These are phyloP conservation scores for Cettia cetti DNA, from an alignment of 2,113 vertebrate species.

Conservation along the genomic window DNA sequence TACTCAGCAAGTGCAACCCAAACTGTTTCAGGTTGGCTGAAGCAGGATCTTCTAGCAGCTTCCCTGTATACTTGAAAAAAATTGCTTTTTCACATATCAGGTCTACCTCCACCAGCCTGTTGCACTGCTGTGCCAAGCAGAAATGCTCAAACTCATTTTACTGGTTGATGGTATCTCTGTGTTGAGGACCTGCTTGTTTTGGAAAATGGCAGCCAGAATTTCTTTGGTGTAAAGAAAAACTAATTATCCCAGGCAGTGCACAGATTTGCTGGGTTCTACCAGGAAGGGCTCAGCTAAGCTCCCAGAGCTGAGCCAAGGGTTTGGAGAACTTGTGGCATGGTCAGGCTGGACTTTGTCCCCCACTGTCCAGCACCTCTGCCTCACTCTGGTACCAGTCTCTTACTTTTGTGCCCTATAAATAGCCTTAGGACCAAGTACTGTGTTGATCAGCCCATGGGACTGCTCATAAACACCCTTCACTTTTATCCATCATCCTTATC, in stretches of 20 bases:
- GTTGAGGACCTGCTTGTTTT: not conserved
- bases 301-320: not conserved
- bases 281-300: not conserved
- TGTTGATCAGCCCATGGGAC: not conserved
- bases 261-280: not conserved
- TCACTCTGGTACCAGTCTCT: not conserved
- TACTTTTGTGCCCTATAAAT: not conserved
- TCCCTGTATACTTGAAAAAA: not conserved
- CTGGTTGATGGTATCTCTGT: not conserved
- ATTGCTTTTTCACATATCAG: not conserved
- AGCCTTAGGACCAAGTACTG: not conserved
- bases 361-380: not conserved
- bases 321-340: not conserved
- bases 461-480: not conserved
- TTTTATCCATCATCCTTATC: not conserved
- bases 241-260: not conserved
- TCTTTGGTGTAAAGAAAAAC: not conserved
- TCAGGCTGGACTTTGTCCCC: not conserved
- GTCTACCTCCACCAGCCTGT: not conserved
- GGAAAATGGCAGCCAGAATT: not conserved
- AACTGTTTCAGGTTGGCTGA: constrained; percentile 26
- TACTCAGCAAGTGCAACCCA: not conserved
- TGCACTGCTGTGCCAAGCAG: not conserved
- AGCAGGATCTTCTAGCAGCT: constrained; percentile 16
- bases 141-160: not conserved